These are phyloP conservation scores for Stigmatopora nigra DNA, from an alignment of 2,113 vertebrate genomes.

Conservation along the genomic window DNA sequence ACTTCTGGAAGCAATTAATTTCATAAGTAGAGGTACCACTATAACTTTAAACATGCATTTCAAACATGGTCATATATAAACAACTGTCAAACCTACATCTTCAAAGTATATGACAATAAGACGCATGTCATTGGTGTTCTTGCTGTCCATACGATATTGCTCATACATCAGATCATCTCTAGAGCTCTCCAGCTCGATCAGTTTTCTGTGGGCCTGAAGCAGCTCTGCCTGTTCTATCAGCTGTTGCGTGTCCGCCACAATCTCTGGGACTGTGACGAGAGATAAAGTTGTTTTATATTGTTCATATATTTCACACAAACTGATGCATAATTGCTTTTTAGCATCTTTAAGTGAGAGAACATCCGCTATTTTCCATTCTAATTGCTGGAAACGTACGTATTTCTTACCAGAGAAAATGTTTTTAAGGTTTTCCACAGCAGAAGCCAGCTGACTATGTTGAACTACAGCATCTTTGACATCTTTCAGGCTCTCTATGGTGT, in stretches of 20 bases:
- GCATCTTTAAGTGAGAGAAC: background rate
- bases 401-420: constrained; percentile 92
- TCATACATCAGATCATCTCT: constrained; percentile 95
- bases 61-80: background rate
- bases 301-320: background rate
- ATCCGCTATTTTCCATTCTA: background rate
- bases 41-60: background rate
- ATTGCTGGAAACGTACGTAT: background rate
- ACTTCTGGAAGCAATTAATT: too few relatives aligned
- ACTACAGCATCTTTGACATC: constrained; percentile 96
- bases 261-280: constrained; percentile 84
- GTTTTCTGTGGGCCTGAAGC: constrained; percentile 85
- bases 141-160: constrained; percentile 94
- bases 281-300: background rate
- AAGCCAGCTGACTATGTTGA: constrained; percentile 93
- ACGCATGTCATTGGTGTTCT: constrained; percentile 86
- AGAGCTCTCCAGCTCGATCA: constrained; percentile 95
- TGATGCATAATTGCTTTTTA: background rate
- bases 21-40: too few relatives aligned
- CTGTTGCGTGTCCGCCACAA: constrained; percentile 82
- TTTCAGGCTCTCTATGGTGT: constrained; percentile 90
- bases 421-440: constrained; percentile 97
- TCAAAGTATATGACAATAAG: constrained; percentile 90
- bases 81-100: constrained; percentile 42
- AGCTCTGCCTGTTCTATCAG: constrained; percentile 86